Conservation (phyloP, 2,113 vertebrate genomes). For the Pedionomus torquatus region DNA sequence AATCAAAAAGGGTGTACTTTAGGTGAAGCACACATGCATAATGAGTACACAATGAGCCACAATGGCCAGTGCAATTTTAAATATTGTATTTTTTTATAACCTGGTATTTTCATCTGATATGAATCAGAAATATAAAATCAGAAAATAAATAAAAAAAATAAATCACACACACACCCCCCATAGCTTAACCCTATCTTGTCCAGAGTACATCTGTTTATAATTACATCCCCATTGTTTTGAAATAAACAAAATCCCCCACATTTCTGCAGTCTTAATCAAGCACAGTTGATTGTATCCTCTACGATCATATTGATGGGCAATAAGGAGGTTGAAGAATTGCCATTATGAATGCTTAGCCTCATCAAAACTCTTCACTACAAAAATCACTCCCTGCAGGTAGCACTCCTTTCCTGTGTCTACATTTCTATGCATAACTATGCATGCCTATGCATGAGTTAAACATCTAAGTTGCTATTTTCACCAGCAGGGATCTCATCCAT, state of each 20-base stretch:
- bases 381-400: background rate
- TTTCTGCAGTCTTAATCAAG: background rate
- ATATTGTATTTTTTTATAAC: background rate
- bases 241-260: background rate
- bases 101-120: background rate
- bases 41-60: background rate
- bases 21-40: background rate
- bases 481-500: background rate
- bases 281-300: background rate
- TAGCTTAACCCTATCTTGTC: background rate
- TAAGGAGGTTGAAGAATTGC: background rate
- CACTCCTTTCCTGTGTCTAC: background rate
- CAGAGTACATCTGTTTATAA: background rate
- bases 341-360: background rate
- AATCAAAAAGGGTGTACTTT: background rate
- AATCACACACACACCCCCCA: background rate
- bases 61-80: background rate
- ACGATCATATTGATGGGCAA: accelerated
- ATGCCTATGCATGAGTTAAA: background rate
- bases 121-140: background rate
- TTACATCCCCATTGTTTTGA: background rate
- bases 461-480: background rate
- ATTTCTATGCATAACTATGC: background rate
- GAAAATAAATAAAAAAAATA: background rate
- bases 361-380: background rate